Conservation (phyloP, 2,888 invertebrate species). For the Operophtera brumata region DNA sequence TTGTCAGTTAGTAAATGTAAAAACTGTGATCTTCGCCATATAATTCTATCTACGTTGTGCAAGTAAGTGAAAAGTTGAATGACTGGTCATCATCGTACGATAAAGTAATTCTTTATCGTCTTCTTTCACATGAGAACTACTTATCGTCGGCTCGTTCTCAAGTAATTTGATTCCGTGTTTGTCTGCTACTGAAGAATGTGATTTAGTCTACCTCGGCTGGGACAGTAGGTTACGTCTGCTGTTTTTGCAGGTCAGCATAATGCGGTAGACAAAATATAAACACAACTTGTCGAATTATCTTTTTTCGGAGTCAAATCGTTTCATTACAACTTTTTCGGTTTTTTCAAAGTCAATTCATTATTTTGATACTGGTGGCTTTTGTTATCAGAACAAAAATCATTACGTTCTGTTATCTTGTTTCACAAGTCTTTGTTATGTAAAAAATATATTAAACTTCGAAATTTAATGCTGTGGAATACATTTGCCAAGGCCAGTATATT, state of each 20-base stretch:
- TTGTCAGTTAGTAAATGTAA: constrained; percentile 26
- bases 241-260: constrained; percentile 29
- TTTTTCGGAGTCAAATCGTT: too few relatives aligned
- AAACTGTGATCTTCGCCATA: constrained; percentile 30
- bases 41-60: constrained; percentile 22
- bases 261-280: constrained; percentile 17
- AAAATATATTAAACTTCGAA: too few relatives aligned
- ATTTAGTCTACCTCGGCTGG: constrained; percentile 46
- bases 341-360: too few relatives aligned
- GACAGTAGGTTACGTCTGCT: constrained; percentile 41
- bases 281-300: not conserved
- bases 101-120: constrained; percentile 6
- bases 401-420: too few relatives aligned
- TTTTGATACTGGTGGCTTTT: too few relatives aligned
- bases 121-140: constrained; percentile 48
- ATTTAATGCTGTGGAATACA: too few relatives aligned
- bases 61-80: constrained; percentile 27
- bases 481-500: too few relatives aligned
- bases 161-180: constrained; percentile 44
- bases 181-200: constrained; percentile 27
- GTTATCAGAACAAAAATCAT: too few relatives aligned
- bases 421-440: too few relatives aligned
- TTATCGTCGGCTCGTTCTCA: constrained; percentile 34
- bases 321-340: too few relatives aligned
- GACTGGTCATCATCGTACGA: constrained; percentile 21